Evolutionary conservation across 1,140 invertebrate genomes (phyloP), one percentile per base, ranked within the genome.

Genomic region (Euura saliciscinereae): DNA sequence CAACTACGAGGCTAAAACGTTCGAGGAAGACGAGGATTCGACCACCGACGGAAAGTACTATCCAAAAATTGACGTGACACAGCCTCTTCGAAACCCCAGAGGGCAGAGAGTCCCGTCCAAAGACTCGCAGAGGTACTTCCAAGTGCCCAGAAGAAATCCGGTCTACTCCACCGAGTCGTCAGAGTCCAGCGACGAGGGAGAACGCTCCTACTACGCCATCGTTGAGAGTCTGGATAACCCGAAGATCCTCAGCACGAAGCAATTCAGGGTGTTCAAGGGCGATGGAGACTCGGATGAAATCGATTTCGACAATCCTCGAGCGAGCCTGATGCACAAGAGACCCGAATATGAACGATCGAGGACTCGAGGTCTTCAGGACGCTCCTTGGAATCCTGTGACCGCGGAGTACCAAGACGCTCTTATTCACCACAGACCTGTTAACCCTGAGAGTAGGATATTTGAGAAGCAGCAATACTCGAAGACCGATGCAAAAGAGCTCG

Each of bases 141-240:
- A 28, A 0, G 2, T 45, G 45, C 65, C 28, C n/a, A 51, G 4
- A 44, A 66, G 64, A 68, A 2, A n/a, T 71, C 11, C 8, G 11
- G 66, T 28, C 68, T 42, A 13, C 44, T n/a, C 42, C n/a, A 66
- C 7, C n/a, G 13, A 66, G 43, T 13, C 7, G n/a, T 28, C 65
- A 8, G 51, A 7, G n/a, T 8, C 51, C 7, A 64, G 65, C n/a
- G 6, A 28, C 43, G 65, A 66, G 6, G 7, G 28, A 6, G 43
- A 13, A 4, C 69, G 69, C 46, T 6, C 44, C 1, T 76, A 77
- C 43, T 72, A 73, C 44, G 64, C 59, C 5, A 2, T 77, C 2
- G 76, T 78, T 1, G 78, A 77, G 10, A 73, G 71, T 45, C 28
- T 74, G 2, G 68, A 78, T 28, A 73, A 65, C 44, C 74, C 76